Base-by-base conservation (phyloP, 92 coral and sea anemone genomes). In the Montipora capitata region DNA sequence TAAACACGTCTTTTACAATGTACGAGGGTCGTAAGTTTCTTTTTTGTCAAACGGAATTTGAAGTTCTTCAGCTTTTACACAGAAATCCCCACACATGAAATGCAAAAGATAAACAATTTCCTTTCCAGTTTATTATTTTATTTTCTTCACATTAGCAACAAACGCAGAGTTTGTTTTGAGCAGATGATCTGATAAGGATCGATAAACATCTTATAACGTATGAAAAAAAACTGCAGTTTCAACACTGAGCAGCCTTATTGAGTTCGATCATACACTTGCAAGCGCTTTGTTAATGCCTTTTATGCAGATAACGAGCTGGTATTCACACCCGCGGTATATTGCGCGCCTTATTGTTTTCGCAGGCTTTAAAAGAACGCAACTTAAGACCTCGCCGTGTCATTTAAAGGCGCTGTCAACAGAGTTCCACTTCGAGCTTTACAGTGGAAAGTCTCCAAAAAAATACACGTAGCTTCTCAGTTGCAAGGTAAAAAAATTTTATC, bases 311-410 rank as follows among this genome's bases (percentile, higher is more conserved):
- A 92, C 76, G 92, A 82, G 89, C 76, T 76, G 87, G 80, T 90
- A 87, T 87, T 87, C 88, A 82, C 91, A 77, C 90, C 81, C 88
- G 76, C 77, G 65, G 82, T 18, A 85, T 70, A 14, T 51, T 87
- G 89, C 65, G 87, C 51, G 49, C 65, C 72, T 90, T 71, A 88
- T 95, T 95, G 98, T 95, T 82, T 85, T 45, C 75, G 68, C 72
- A 40, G 63, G 79, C 96, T 84, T 88, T 93, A 93, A 86, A 93
- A 94, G 94, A 84, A 91, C 98, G 91, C 87, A 90, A 84, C 45
- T 2, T 40, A 16, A 58, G 16, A 8, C 72, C 44, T 58, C n/a
- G 38, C 44, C 43, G 5, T 35, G n/a, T 67, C 44, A 67, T 38
- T 35, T 38, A 7, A 20, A 10, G 51, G 58, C 13, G 16, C 39